Percentiles rank a stretch among this genome's conserved stretches.
These are phyloP conservation scores for Rhorus exstirpatorius DNA, from an alignment of 2,888 invertebrate species.

Conservation along the genomic window DNA sequence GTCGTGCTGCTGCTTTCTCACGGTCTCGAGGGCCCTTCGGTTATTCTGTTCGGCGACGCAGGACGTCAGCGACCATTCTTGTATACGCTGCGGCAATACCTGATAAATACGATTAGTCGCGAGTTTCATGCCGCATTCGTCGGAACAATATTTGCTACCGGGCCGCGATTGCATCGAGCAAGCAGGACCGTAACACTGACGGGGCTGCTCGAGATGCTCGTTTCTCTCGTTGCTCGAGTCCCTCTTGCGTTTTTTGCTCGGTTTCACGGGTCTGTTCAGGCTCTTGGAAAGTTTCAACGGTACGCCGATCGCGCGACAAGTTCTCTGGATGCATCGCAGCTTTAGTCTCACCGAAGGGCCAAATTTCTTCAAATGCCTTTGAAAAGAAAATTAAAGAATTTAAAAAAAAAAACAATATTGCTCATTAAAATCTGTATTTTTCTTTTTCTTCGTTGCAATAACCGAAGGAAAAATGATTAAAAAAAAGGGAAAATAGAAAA, in stretches of 20 bases:
- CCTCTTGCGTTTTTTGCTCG: slow-evolving; percentile 81
- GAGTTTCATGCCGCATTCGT: slow-evolving; percentile 95
- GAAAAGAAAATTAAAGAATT: slow-evolving; percentile 57
- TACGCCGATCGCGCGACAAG: slow-evolving; percentile 85
- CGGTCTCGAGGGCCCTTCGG: slow-evolving; percentile 89
- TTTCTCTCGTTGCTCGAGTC: slow-evolving; percentile 84
- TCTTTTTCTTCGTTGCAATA: neutral
- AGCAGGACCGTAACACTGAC: slow-evolving; percentile 97
- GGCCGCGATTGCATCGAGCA: slow-evolving; percentile 93
- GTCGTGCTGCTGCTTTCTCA: slow-evolving; percentile 93
- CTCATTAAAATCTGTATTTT: neutral
- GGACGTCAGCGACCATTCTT: slow-evolving; percentile 96
- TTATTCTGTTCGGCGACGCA: slow-evolving; percentile 95
- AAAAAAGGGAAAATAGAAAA: neutral
- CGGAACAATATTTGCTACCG: slow-evolving; percentile 97
- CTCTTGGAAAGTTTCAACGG: slow-evolving; percentile 83
- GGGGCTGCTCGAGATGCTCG: slow-evolving; percentile 85
- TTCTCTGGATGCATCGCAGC: slow-evolving; percentile 87
- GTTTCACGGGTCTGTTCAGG: slow-evolving; percentile 81
- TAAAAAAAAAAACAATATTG: neutral
- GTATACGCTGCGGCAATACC: slow-evolving; percentile 95
- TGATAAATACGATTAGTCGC: slow-evolving; percentile 95
- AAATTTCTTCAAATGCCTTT: slow-evolving; percentile 87
- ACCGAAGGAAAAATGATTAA: neutral
- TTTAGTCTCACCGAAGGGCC: slow-evolving; percentile 87